Percentiles rank a stretch among this genome's conserved stretches.
These are phyloP conservation scores for Tamandua tetradactyla DNA, from an alignment of 2,797 vertebrate species.

Conservation along the genomic window DNA sequence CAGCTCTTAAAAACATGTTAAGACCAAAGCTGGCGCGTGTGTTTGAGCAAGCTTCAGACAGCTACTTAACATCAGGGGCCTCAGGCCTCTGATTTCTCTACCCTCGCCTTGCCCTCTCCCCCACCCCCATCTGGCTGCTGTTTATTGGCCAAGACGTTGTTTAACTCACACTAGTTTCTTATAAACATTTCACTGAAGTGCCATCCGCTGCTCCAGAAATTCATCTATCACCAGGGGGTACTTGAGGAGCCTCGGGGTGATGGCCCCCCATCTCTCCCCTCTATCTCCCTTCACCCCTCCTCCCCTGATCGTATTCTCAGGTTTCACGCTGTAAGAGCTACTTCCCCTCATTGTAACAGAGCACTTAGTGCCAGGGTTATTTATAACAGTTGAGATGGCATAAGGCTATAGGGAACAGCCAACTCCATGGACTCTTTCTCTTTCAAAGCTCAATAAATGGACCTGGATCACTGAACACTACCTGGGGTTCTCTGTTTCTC, in stretches of 20 bases:
- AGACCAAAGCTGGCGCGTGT: constrained; percentile 78
- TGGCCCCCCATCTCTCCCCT: constrained; percentile 27
- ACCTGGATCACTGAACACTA: neutral
- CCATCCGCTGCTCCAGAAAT: constrained; percentile 74
- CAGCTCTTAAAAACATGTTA: constrained; percentile 83
- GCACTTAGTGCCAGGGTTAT: constrained; percentile 73
- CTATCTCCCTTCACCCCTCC: neutral
- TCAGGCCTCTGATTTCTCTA: constrained; percentile 72
- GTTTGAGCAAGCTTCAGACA: constrained; percentile 81
- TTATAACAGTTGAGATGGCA: constrained; percentile 51
- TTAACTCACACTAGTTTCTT: constrained; percentile 81
- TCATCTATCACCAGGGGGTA: constrained; percentile 76
- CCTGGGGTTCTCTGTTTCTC: constrained; percentile 7
- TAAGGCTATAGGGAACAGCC: constrained; percentile 25
- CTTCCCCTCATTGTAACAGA: constrained; percentile 52
- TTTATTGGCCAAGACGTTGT: constrained; percentile 77
- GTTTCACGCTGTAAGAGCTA: constrained; percentile 63
- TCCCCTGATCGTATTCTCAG: constrained; percentile 62
- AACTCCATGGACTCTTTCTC: neutral
- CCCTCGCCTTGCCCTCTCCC: constrained; percentile 43
- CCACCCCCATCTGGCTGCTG: constrained; percentile 34
- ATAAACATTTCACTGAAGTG: constrained; percentile 80
- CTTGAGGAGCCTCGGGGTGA: neutral
- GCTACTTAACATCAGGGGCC: constrained; percentile 80
- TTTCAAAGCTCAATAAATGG: constrained; percentile 63